phyloP scores from a whole-genome alignment of 2,797 vertebrate genomes.

The Sebastes miniatus region DNA sequence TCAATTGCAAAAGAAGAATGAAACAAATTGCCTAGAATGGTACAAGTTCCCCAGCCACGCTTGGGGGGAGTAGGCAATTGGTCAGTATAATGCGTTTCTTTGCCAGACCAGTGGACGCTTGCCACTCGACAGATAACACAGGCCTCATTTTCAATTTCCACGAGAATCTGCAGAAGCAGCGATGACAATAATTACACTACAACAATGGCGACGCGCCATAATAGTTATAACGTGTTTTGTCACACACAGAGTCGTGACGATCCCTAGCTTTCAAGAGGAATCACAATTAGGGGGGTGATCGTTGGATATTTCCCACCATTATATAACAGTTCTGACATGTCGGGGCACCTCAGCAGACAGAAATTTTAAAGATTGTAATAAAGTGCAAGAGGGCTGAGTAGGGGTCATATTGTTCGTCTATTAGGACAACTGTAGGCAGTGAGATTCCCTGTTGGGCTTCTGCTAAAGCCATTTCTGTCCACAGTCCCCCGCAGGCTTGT shows the following conservation, averaged over 20 bases:
- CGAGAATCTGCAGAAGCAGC: slow-evolving; percentile 50
- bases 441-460: slow-evolving; percentile 53
- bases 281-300: slow-evolving; percentile 73
- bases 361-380: slow-evolving; percentile 66
- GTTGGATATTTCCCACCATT: slow-evolving; percentile 32
- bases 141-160: slow-evolving; percentile 62
- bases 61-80: slow-evolving; percentile 66
- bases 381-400: slow-evolving; percentile 29
- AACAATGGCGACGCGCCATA: slow-evolving; percentile 42
- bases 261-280: slow-evolving; percentile 62
- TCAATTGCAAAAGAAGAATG: slow-evolving; percentile 76
- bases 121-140: slow-evolving; percentile 61
- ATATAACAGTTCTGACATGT: slow-evolving; percentile 54
- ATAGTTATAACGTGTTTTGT: slow-evolving; percentile 64
- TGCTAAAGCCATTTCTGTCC: slow-evolving; percentile 61
- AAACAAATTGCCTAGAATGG: slow-evolving; percentile 77
- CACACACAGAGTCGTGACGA: slow-evolving; percentile 42
- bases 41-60: slow-evolving; percentile 59
- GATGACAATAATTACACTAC: slow-evolving; percentile 63
- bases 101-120: slow-evolving; percentile 63
- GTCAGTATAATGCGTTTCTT: slow-evolving; percentile 72
- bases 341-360: slow-evolving; percentile 53
- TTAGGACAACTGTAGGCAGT: slow-evolving; percentile 43
- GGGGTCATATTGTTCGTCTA: slow-evolving; percentile 44
- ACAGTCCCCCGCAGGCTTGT: slow-evolving; percentile 46